phyloP scores from a whole-genome alignment of 1,140 invertebrate genomes.

The Caenorhabditis tropicalis region DNA sequence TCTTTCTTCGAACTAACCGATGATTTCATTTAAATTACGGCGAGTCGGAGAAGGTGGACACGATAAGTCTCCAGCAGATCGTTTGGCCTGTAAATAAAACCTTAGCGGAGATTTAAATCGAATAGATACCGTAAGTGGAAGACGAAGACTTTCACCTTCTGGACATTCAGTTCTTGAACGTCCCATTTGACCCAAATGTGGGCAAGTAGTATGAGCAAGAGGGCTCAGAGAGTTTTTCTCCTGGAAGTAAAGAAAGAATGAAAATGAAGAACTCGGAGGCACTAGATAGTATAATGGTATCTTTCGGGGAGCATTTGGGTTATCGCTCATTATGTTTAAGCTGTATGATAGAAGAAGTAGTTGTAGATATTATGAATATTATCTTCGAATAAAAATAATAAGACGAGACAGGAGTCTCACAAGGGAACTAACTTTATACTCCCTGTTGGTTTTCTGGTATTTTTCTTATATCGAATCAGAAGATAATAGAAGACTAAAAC shows the following conservation, averaged over 20 bases:
- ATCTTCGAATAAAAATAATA: slow-evolving; percentile 10
- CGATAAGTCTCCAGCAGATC: slow-evolving; percentile 25
- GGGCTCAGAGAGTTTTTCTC: slow-evolving; percentile 20
- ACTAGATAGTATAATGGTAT: background rate
- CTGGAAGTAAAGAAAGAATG: background rate
- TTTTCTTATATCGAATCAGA: background rate
- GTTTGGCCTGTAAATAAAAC: background rate
- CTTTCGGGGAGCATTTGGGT: background rate
- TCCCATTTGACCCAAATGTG: slow-evolving; percentile 33
- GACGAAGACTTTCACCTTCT: background rate
- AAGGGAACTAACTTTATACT: background rate
- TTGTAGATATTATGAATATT: background rate
- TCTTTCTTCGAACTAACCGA: background rate
- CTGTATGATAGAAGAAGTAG: slow-evolving; percentile 45
- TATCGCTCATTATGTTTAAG: slow-evolving; percentile 19
- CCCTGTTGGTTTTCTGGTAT: background rate
- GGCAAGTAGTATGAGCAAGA: slow-evolving; percentile 23
- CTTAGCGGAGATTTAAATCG: slow-evolving; percentile 14
- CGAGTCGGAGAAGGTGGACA: slow-evolving; percentile 18
- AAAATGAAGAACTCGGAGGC: background rate
- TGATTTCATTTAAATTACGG: slow-evolving; percentile 1
- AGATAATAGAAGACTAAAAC: background rate
- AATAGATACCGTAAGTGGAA: slow-evolving; percentile 30
- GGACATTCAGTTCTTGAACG: slow-evolving; percentile 40
- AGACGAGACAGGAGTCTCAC: background rate